A percentile compares a stretch with the other conserved stretches of the same genome.
These are phyloP conservation scores for Synanthedon vespiformis DNA, from an alignment of 2,888 invertebrate species.

Conservation along the genomic window DNA sequence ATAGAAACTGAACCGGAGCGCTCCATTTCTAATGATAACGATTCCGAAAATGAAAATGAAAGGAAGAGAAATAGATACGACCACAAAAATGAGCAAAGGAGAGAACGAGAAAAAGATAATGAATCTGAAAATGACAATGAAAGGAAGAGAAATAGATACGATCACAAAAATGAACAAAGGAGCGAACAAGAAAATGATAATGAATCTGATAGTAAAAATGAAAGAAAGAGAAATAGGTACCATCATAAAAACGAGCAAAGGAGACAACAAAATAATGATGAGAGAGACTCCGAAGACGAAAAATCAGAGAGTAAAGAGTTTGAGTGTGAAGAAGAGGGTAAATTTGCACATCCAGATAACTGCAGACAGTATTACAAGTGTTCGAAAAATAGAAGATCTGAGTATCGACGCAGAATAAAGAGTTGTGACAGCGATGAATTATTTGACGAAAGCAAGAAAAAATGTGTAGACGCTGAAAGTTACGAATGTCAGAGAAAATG, in stretches of 20 bases:
- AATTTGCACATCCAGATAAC: conserved; percentile 39
- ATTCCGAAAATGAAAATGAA: conserved; percentile 12
- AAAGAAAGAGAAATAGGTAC: conserved; percentile 3
- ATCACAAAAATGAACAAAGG: not conserved
- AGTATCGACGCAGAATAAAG: conserved; percentile 37
- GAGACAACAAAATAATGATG: conserved; percentile 12
- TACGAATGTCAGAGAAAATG: conserved; percentile 23
- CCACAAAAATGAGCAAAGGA: no score
- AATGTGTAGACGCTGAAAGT: conserved; percentile 42
- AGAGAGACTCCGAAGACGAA: not conserved
- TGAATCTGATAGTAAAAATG: conserved; percentile 9
- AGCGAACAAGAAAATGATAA: conserved; percentile 6
- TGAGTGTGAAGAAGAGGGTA: conserved; percentile 38
- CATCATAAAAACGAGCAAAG: not conserved
- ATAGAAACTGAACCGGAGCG: conserved; percentile 8
- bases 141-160: conserved; percentile 3
- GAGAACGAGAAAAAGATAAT: conserved; percentile 1
- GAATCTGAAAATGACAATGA: conserved; percentile 12
- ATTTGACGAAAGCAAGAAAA: conserved; percentile 42
- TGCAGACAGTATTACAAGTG: conserved; percentile 61
- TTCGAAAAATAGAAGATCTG: conserved; percentile 26
- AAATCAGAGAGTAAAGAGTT: conserved; percentile 20
- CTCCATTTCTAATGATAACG: conserved; percentile 5
- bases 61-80: no score
- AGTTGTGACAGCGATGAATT: conserved; percentile 51